Evolutionary conservation across 2,113 vertebrate species (phyloP), one percentile per base, ranked within the genome.

Genomic region (Axis porcinus): DNA sequence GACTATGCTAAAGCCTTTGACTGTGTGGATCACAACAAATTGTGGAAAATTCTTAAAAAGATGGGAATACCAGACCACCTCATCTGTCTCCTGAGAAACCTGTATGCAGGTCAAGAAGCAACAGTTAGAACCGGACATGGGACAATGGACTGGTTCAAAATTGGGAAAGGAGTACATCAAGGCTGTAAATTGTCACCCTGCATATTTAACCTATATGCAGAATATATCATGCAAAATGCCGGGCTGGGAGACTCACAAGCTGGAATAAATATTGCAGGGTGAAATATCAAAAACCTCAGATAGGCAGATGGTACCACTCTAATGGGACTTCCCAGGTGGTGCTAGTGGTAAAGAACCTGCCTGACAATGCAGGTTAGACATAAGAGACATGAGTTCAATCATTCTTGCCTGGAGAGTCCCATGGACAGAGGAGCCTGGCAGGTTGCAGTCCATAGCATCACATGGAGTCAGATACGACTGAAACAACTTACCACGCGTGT

Each of bases 401-500:
- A 70, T 40, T 70, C n/a, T 23, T 70, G 67, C n/a, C 19, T 70
- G 67, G 10, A 70, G 67, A 70, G 40, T 40, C 10, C n/a, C n/a
- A 36, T 21, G 9, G 67, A 40, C n/a, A 70, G 67, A 40, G 67
- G 67, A 70, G 19, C 67, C 67, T 70, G 67, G 67, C n/a, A 23
- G n/a, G 67, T 36, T 70, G 67, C 36, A 70, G 9, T 70, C n/a
- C 1, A 5, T 70, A 70, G n/a, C 1, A 0, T 40, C 67, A 70
- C 67, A 70, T 0, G 11, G 10, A 40, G 19, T 40, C 10, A 3
- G n/a, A 70, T 40, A 70, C n/a, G 6, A 70, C 19, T 70, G 67
- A 70, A 70, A 10, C n/a, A 40, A 70, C n/a, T 70, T 40, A 40
- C 47, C 47, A 50, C 13, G 67, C 2, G 0, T 0, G 2, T 11